phyloP scores from a whole-genome alignment of 2,113 vertebrate species.

The Leptosomus discolor region DNA sequence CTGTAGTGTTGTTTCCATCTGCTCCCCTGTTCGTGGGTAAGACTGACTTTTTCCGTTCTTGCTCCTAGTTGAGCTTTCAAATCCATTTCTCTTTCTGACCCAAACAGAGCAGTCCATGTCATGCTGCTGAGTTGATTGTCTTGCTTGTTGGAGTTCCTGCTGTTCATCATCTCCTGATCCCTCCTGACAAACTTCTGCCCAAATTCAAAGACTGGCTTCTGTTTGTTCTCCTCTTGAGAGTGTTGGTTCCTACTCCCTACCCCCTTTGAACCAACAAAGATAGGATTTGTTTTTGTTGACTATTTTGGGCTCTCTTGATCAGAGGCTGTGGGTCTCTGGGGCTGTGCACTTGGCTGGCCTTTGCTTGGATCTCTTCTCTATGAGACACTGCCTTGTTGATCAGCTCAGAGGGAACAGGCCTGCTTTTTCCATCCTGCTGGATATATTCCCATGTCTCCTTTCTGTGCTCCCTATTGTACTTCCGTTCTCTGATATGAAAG shows the following conservation, averaged over 20 bases:
- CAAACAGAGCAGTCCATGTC: background rate
- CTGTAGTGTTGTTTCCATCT: background rate
- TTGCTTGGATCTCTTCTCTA: background rate
- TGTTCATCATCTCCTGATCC: conserved; percentile 1
- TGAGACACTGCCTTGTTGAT: conserved; percentile 36
- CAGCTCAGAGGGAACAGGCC: conserved; percentile 23
- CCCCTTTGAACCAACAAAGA: conserved; percentile 28
- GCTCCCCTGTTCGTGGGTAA: background rate
- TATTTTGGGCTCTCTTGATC: conserved; percentile 36
- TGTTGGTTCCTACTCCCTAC: background rate
- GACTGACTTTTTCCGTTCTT: background rate
- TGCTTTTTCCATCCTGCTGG: conserved; percentile 46
- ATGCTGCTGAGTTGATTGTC: conserved; percentile 10
- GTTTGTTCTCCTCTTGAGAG: conserved; percentile 9
- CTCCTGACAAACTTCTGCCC: conserved; percentile 11
- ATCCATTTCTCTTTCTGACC: background rate
- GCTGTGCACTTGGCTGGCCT: conserved; percentile 36
- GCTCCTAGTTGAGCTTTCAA: background rate
- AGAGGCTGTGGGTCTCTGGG: conserved; percentile 18
- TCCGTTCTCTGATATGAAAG: background rate
- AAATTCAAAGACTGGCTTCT: conserved; percentile 17
- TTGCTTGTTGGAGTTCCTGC: conserved; percentile 13
- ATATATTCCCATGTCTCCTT: conserved; percentile 32
- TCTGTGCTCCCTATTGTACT: background rate
- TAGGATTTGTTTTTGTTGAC: conserved; percentile 47